Conservation (phyloP, 2,888 invertebrate species). For the Lamellibrachia columna region DNA sequence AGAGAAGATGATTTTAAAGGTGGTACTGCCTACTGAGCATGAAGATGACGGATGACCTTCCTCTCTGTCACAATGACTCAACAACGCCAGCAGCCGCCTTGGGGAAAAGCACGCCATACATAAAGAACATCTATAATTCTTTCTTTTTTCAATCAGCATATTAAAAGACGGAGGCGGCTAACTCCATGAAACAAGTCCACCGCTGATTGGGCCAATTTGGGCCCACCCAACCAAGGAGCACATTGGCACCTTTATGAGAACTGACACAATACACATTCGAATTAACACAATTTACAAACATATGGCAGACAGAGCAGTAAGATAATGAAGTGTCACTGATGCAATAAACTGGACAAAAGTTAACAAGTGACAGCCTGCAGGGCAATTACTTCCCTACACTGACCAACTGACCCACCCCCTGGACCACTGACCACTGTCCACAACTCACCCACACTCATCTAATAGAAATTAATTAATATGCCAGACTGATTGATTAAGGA, state of each 20-base stretch:
- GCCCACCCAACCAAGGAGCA: neutral
- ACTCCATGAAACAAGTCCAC: neutral
- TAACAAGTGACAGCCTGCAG: neutral
- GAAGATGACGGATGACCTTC: too few species aligned
- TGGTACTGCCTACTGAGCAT: too few species aligned
- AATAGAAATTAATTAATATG: neutral
- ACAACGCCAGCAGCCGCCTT: too few species aligned
- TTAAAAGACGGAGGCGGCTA: neutral
- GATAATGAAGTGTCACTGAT: neutral
- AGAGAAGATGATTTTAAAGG: too few species aligned
- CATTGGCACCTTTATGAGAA: neutral
- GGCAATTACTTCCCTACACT: neutral
- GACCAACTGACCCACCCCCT: neutral
- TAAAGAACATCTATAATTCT: too few species aligned
- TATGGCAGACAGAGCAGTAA: neutral
- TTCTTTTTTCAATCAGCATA: too few species aligned
- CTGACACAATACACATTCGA: neutral
- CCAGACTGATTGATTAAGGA: neutral
- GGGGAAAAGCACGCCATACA: too few species aligned
- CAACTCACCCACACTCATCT: neutral
- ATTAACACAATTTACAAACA: constrained; percentile 5
- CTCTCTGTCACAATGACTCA: too few species aligned
- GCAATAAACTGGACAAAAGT: neutral
- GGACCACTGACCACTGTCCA: neutral
- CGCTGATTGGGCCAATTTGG: neutral